phyloP scores from a whole-genome alignment of 2,888 invertebrate species.

The Agrypnus murinus region DNA sequence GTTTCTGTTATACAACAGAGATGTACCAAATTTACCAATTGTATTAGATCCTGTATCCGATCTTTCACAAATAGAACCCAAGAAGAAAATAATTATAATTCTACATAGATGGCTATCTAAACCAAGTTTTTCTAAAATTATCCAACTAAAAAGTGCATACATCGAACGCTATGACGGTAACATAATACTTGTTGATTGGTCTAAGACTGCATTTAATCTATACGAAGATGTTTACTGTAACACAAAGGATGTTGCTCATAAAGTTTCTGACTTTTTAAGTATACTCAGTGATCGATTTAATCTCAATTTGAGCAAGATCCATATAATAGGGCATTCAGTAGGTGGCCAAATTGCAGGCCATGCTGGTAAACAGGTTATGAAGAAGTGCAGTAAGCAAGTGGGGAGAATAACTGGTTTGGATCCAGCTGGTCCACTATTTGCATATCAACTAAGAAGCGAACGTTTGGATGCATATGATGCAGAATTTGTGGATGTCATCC shows the following conservation, averaged over 20 bases:
- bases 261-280: constrained; percentile 23
- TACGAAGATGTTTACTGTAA: constrained; percentile 22
- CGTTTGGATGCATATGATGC: constrained; percentile 36
- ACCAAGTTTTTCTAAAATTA: background rate
- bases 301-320: constrained; percentile 6
- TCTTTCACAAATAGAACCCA: constrained; percentile 4
- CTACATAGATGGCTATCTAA: constrained; percentile 28
- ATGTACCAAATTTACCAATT: background rate
- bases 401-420: constrained; percentile 44
- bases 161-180: constrained; percentile 30
- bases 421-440: constrained; percentile 33
- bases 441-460: background rate
- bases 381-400: constrained; percentile 14
- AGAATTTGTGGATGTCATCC: constrained; percentile 36
- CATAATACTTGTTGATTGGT: constrained; percentile 32
- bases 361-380: constrained; percentile 19
- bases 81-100: constrained; percentile 18
- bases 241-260: background rate
- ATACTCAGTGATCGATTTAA: background rate
- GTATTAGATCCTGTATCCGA: background rate
- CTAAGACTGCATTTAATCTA: background rate
- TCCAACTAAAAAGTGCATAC: constrained; percentile 31
- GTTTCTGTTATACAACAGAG: constrained; percentile 34
- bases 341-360: constrained; percentile 41
- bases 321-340: constrained; percentile 41